Evolutionary conservation across 1,140 invertebrate species (phyloP).

Genomic region (Conus ventricosus): DNA sequence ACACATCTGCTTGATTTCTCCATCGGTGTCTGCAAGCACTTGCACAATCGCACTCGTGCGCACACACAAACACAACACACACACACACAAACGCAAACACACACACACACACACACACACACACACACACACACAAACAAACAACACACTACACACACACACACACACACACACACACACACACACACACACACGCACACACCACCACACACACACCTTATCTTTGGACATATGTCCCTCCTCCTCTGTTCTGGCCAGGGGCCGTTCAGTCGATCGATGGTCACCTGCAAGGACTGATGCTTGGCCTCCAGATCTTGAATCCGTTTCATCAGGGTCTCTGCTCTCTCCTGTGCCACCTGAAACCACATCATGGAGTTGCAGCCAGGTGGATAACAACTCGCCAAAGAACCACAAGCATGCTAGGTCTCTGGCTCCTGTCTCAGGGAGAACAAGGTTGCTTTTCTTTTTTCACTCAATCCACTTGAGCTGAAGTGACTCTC

Average conservation of each 20-base stretch:
- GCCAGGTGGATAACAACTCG: not conserved
- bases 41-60: not conserved
- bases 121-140: no score
- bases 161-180: no score
- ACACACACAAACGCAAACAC: not conserved
- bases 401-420: not conserved
- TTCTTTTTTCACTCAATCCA: no score
- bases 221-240: constrained; percentile 86
- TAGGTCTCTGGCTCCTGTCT: no score
- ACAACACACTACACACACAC: no score
- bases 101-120: no score
- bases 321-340: constrained; percentile 84
- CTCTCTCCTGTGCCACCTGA: constrained; percentile 86
- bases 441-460: no score
- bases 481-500: no score
- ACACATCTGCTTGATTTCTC: not conserved
- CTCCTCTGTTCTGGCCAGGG: constrained; percentile 86
- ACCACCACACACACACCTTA: constrained; percentile 75
- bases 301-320: constrained; percentile 89
- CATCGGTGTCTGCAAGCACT: not conserved
- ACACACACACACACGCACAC: no score
- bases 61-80: not conserved
- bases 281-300: constrained; percentile 86
- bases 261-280: constrained; percentile 90
- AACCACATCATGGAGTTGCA: not conserved